A percentile compares a stretch with the other conserved stretches of the same genome.
Evolutionary conservation across 2,113 vertebrate genomes (phyloP).

Genomic region (Saimiri boliviensis): DNA sequence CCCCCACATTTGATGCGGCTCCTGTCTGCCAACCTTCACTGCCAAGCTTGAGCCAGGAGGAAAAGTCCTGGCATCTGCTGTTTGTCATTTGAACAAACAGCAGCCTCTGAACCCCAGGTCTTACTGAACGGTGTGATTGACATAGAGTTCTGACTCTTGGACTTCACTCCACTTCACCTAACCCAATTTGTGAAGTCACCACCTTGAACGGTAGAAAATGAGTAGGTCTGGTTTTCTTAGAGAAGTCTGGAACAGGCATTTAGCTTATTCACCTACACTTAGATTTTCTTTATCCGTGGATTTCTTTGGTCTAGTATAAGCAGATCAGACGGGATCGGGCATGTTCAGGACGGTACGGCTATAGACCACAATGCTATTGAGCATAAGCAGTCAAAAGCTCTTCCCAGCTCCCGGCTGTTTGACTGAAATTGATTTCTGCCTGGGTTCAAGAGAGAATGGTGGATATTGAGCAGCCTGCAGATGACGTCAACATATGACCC

Average conservation of each 20-base stretch:
- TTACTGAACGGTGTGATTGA: not conserved
- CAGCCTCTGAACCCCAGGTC: not conserved
- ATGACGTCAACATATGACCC: not conserved
- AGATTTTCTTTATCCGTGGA: not conserved
- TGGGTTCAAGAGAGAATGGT: not conserved
- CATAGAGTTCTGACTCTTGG: not conserved
- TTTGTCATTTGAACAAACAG: too few relatives aligned
- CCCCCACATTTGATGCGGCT: too few relatives aligned
- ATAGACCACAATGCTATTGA: too few relatives aligned
- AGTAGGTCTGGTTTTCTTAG: not conserved
- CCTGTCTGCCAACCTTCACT: not conserved
- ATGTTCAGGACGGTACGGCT: too few relatives aligned
- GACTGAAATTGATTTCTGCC: not conserved
- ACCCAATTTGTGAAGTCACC: not conserved
- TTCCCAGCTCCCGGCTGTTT: not conserved
- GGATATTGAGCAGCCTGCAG: not conserved
- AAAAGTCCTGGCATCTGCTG: not conserved
- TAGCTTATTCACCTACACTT: not conserved
- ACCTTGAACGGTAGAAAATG: not conserved
- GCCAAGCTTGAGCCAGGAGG: not conserved
- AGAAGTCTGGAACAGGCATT: not conserved
- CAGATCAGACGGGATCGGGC: not conserved
- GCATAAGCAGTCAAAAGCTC: not conserved
- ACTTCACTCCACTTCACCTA: too few relatives aligned
- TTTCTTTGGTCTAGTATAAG: not conserved